phyloP scores from a whole-genome alignment of 1,140 invertebrate species.

The Drosophila orosa region DNA sequence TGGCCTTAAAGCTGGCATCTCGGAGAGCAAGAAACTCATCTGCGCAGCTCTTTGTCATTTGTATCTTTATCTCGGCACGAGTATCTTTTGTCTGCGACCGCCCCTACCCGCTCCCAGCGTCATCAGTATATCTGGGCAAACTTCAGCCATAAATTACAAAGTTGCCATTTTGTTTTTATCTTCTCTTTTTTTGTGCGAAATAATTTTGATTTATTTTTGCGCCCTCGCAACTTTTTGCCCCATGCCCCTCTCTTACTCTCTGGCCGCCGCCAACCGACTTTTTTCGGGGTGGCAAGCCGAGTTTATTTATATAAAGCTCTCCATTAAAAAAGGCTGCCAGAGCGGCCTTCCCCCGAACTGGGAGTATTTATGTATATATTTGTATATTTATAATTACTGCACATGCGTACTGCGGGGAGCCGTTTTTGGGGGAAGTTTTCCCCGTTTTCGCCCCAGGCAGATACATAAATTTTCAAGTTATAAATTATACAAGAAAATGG shows the following conservation, averaged over 20 bases:
- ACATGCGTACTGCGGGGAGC: conserved; percentile 72
- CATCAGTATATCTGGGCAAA: conserved; percentile 66
- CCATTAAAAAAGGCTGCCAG: conserved; percentile 75
- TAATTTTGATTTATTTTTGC: conserved; percentile 82
- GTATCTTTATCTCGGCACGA: conserved; percentile 43
- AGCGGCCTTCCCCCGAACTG: conserved; percentile 35
- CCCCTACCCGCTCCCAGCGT: background rate
- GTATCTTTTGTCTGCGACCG: conserved; percentile 49
- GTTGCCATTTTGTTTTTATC: conserved; percentile 82
- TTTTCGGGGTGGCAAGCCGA: conserved; percentile 57
- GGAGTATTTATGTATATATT: conserved; percentile 78
- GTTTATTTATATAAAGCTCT: conserved; percentile 83
- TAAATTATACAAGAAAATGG: conserved; percentile 82
- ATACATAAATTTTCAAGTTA: conserved; percentile 82
- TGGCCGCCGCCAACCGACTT: background rate
- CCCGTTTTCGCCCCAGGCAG: conserved; percentile 31
- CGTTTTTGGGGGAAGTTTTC: conserved; percentile 72
- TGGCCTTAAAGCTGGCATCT: conserved; percentile 23
- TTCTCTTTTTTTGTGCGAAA: conserved; percentile 79
- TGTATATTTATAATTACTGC: conserved; percentile 83
- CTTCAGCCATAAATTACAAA: conserved; percentile 82
- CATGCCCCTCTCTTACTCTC: background rate
- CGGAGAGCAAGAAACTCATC: conserved; percentile 58
- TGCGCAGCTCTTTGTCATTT: conserved; percentile 70
- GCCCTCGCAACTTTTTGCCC: conserved; percentile 28